A percentile compares a stretch with the other conserved stretches of the same genome.
phyloP scores from a whole-genome alignment of 2,113 vertebrate species.

The Agapornis roseicollis region DNA sequence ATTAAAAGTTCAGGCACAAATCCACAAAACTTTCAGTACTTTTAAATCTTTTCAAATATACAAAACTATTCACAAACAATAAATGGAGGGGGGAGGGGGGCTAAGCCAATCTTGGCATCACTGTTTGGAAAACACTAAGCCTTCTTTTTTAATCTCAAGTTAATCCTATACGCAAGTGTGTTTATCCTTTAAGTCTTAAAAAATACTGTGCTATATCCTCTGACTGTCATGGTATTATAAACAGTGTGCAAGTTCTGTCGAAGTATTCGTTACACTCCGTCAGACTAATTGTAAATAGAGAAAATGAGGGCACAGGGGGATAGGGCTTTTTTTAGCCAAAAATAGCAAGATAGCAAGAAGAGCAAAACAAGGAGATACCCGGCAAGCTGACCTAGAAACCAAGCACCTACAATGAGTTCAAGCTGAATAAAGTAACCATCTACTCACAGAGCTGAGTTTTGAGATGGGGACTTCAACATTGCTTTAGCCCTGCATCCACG shows the following conservation, averaged over 20 bases:
- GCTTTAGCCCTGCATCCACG: background rate
- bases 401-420: background rate
- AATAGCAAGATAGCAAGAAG: background rate
- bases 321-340: background rate
- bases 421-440: background rate
- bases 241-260: background rate
- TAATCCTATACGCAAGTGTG: background rate
- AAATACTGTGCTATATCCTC: background rate
- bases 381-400: background rate
- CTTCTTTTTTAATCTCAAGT: background rate
- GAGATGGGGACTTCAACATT: background rate
- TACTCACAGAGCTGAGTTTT: background rate
- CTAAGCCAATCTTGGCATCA: background rate
- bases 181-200: background rate
- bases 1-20: background rate
- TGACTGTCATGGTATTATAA: background rate
- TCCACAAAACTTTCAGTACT: background rate
- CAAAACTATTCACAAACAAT: background rate
- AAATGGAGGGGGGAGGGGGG: too few relatives aligned
- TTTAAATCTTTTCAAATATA: background rate
- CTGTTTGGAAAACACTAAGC: background rate
- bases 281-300: background rate
- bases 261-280: background rate
- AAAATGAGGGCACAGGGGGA: background rate
- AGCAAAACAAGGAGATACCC: background rate